Base-by-base conservation (phyloP, 2,797 vertebrate species). In the Pangasius djambal region DNA sequence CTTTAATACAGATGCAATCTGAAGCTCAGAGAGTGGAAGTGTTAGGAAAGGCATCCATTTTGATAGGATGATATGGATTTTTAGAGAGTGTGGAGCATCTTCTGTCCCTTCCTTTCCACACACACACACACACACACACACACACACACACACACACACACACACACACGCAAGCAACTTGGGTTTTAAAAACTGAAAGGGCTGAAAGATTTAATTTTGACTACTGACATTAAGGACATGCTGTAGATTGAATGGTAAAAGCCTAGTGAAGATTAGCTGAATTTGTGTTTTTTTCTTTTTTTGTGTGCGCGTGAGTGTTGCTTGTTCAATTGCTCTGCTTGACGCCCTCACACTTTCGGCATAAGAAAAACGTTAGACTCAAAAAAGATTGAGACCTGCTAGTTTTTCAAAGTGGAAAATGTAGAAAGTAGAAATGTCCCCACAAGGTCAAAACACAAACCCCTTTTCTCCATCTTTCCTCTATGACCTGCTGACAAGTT, bases 271-370 rank as follows among this genome's bases (percentile, higher is more conserved):
- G 18, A 37, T 25, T 81, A 22, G 31, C 31, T 82, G 31, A 61
- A 44, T 87, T 16, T 83, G 4, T 67, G 9, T 59, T 1, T 22
- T 70, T 69, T 6, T 18, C 50, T 48, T 31, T 63, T 65, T 61
- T 63, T 70, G 65, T 88, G 78, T 63, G 72, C 85, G 72, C 63
- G 72, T 87, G 31, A 31, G 37, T 28, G 70, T 59, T 88, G 90
- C 90, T 44, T 90, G 92, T 94, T 94, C 94, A 94, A 92, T 93
- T 95, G 93, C 91, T 95, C 93, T 92, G 92, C 90, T 86, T 93
- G 93, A 92, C 93, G 91, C 94, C 95, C 94, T 93, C 92, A 44
- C 10, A 77, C 15, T 55, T n/a, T 79, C 7, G 6, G 50, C 15
- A 55, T 34, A 79, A 79, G 50, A 4, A 81, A 57, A 81, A 10